phyloP scores from a whole-genome alignment of 2,888 invertebrate species.

The Zaprionus obscuricornis region DNA sequence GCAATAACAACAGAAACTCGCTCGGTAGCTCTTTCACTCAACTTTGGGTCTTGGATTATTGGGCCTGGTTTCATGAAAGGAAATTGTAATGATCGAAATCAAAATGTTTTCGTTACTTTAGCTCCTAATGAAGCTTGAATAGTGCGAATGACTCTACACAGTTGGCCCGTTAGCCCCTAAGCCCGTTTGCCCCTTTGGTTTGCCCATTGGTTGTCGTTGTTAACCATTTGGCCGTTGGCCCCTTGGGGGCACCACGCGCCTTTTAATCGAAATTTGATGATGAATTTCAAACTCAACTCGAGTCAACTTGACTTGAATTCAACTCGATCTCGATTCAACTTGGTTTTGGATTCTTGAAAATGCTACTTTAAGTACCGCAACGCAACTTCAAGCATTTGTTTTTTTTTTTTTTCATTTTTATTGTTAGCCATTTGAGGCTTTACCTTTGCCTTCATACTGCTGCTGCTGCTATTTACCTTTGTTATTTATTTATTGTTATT shows the following conservation, averaged over 20 bases:
- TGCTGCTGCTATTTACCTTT: slow-evolving; percentile 75
- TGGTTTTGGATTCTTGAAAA: slow-evolving; percentile 33
- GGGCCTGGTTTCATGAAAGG: slow-evolving; percentile 58
- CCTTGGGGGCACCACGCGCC: slow-evolving; percentile 62
- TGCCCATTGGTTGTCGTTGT: slow-evolving; percentile 3
- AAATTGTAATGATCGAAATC: slow-evolving; percentile 77
- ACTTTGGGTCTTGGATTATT: slow-evolving; percentile 3
- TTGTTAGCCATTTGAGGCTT: slow-evolving; percentile 61
- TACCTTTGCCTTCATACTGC: slow-evolving; percentile 36
- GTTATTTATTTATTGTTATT: slow-evolving; percentile 78
- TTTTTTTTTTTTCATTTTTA: no score
- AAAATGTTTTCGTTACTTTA: slow-evolving; percentile 78
- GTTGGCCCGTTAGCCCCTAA: slow-evolving; percentile 25
- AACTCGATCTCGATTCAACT: slow-evolving; percentile 13
- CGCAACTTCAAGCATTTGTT: slow-evolving; percentile 17
- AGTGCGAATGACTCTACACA: slow-evolving; percentile 75
- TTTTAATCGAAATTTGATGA: slow-evolving; percentile 79
- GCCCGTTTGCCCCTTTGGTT: not conserved
- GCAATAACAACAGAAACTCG: slow-evolving; percentile 46
- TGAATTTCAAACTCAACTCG: slow-evolving; percentile 58
- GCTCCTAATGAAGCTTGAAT: slow-evolving; percentile 78
- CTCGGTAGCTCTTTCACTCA: slow-evolving; percentile 69
- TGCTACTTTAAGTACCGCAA: slow-evolving; percentile 48
- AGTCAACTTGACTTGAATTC: slow-evolving; percentile 18
- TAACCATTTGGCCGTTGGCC: not conserved